Base-by-base conservation (phyloP, 2,797 vertebrate species). In the Tangara arthus region DNA sequence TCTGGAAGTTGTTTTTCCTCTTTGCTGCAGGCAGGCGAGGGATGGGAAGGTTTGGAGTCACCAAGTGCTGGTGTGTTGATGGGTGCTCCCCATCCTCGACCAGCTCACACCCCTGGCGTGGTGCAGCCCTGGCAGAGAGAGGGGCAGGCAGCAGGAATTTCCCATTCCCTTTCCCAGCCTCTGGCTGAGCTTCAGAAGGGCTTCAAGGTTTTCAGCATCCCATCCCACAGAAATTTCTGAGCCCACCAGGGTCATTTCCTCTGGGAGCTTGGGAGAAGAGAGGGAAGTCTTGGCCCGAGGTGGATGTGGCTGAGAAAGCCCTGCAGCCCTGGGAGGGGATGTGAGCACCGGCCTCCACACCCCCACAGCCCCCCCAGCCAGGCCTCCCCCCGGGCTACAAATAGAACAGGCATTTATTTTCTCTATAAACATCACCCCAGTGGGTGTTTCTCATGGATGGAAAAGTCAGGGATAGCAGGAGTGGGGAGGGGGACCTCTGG, bases 171-270 rank as follows among this genome's bases (percentile, higher is more conserved):
- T 91, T 73, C 78, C 66, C 84, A 92, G 53, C 72, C 37, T 71
- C 44, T 2, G 18, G 15, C 49, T 35, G 15, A 41, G 44, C 46
- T 87, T 81, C 60, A 70, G 37, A 21, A 2, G 3, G 28, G 18
- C 52, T 84, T 60, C 34, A 27, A 86, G 30, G 23, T 44, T 82
- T 90, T 57, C 46, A 22, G 20, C 87, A 73, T 94, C 94, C 50
- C 85, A 82, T 94, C 96, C 96, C 91, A 94, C 95, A 92, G 71
- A 94, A 82, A 95, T 86, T 89, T 93, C 82, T 87, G 73, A 81
- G 94, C 53, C 94, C 92, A 85, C 94, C 76, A 30, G 85, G 94
- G 96, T 92, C 96, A 95, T 90, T 98, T 97, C 97, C 97, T 96
- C 89, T 95, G 96, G 90, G 97, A 93, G 83, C 83, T 3, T 2